These are phyloP conservation scores for Uloborus diversus DNA, from an alignment of 1,140 invertebrate genomes.

Conservation along the genomic window DNA sequence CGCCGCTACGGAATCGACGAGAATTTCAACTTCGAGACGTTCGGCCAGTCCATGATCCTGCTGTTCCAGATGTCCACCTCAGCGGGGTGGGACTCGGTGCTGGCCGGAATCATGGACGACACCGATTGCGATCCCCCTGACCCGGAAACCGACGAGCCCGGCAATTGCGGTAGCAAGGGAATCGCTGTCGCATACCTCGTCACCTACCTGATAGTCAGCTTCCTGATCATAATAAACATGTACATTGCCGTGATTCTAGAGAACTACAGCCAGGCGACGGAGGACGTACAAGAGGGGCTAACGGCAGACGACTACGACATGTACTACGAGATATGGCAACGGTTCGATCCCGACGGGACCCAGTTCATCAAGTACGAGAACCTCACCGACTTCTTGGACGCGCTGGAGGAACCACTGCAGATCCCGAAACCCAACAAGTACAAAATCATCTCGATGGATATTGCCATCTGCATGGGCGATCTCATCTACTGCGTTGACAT, in stretches of 20 bases:
- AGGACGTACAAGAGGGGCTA: conserved; percentile 97
- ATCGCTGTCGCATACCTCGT: conserved; percentile 94
- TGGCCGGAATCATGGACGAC: conserved; percentile 96
- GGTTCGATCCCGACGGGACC: conserved; percentile 96
- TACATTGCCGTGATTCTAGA: conserved; percentile 99
- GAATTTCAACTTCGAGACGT: conserved; percentile 99
- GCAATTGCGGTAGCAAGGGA: conserved; percentile 90
- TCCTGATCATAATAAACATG: conserved; percentile 99
- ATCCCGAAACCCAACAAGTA: conserved; percentile 99
- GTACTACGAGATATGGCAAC: conserved; percentile 99
- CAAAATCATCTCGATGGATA: conserved; percentile 98
- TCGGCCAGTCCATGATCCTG: conserved; percentile 96
- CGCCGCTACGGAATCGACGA: conserved; percentile 89
- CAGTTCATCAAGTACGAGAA: conserved; percentile 95
- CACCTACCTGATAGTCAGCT: conserved; percentile 96
- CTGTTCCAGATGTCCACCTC: conserved; percentile 99
- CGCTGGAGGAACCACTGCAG: conserved; percentile 90
- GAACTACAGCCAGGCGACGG: conserved; percentile 97
- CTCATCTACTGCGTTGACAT: conserved; percentile 98
- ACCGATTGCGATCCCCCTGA: conserved; percentile 86
- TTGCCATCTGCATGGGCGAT: conserved; percentile 96
- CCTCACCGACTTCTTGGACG: conserved; percentile 93
- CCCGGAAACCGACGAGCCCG: conserved; percentile 76
- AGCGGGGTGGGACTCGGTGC: conserved; percentile 94
- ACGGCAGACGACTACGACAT: conserved; percentile 99